Base-by-base conservation (phyloP, 2,888 invertebrate genomes). In the Drosophila kokeensis region DNA sequence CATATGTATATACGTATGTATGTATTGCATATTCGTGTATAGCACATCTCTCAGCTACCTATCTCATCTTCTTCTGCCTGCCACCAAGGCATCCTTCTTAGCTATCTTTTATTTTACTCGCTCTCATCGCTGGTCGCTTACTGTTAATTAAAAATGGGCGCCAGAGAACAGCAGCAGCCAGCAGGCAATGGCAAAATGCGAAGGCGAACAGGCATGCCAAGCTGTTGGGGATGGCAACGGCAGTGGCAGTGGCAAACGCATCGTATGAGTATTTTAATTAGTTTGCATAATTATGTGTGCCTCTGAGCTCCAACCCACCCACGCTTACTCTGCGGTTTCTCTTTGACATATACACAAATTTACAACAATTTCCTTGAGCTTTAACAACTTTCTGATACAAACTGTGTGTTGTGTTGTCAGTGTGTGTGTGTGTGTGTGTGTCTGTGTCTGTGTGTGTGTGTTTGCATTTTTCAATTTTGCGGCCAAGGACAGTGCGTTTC, bases 251-350 rank as follows among this genome's bases (percentile, higher is more conserved):
- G 60, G 76, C 62, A 78, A 76, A 87, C 73, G 82, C 75, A 82
- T 75, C 85, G 90, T 89, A 85, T 82, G 85, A 89, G 90, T 87
- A 90, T 90, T 87, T 87, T 87, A 87, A 87, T 87, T 87, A 87
- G 87, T 87, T 87, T 89, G 90, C 89, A 90, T 87, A 87, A 87
- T 87, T 87, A 90, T 87, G 78, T 89, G 74, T 68, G 79, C 70
- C 75, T 62, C 61, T 58, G 54, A 29, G 24, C 10, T 0, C 15
- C 58, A 60, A 40, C 18, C 36, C 18, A 15, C 21, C 36, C 18
- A 15, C 21, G 21, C n/a, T 15, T n/a, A 58, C 60, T 36, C n/a
- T 38, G 53, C 59, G 74, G 69, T 62, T 67, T 77, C 67, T 34
- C 77, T 78, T 76, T 78, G 78, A 72, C 59, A 42, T 61, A 38